Conservation (phyloP, 2,797 vertebrate genomes). For the Apogon talboti region DNA sequence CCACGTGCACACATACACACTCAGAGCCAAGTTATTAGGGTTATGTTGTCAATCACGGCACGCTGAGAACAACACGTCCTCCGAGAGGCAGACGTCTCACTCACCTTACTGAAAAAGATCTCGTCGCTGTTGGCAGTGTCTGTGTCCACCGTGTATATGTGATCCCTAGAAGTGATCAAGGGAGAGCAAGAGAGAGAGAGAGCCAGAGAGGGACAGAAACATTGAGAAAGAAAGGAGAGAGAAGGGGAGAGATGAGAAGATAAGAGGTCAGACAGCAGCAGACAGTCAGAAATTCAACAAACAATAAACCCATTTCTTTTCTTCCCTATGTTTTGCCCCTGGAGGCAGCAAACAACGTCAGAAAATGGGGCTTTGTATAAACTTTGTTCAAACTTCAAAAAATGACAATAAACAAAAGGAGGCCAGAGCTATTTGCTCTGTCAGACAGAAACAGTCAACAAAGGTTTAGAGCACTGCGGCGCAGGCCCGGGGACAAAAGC, state of each 20-base stretch:
- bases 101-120: slow-evolving; percentile 99
- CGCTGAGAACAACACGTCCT: slow-evolving; percentile 52
- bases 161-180: slow-evolving; percentile 87
- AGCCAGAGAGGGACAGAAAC: neutral
- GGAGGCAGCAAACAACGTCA: slow-evolving; percentile 63
- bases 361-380: slow-evolving; percentile 79
- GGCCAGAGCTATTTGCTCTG: slow-evolving; percentile 81
- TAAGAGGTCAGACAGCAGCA: slow-evolving; percentile 70
- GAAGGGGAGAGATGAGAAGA: slow-evolving; percentile 62
- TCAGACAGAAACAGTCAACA: slow-evolving; percentile 85
- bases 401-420: slow-evolving; percentile 83
- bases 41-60: slow-evolving; percentile 54
- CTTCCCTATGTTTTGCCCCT: slow-evolving; percentile 50
- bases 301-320: slow-evolving; percentile 62
- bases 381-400: slow-evolving; percentile 82
- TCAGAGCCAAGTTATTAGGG: slow-evolving; percentile 48
- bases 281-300: slow-evolving; percentile 70
- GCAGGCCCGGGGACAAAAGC: slow-evolving; percentile 79
- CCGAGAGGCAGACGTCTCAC: slow-evolving; percentile 71
- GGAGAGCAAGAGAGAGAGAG: slow-evolving; percentile 5
- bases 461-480: slow-evolving; percentile 79
- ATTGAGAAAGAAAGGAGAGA: slow-evolving; percentile 35
- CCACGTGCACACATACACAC: slow-evolving; percentile 34
- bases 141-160: slow-evolving; percentile 98
- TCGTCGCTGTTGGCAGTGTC: slow-evolving; percentile 92